A percentile compares a stretch with the other conserved stretches of the same genome.
Conservation (phyloP, 2,888 invertebrate species). For the Phymatocera aterrima region DNA sequence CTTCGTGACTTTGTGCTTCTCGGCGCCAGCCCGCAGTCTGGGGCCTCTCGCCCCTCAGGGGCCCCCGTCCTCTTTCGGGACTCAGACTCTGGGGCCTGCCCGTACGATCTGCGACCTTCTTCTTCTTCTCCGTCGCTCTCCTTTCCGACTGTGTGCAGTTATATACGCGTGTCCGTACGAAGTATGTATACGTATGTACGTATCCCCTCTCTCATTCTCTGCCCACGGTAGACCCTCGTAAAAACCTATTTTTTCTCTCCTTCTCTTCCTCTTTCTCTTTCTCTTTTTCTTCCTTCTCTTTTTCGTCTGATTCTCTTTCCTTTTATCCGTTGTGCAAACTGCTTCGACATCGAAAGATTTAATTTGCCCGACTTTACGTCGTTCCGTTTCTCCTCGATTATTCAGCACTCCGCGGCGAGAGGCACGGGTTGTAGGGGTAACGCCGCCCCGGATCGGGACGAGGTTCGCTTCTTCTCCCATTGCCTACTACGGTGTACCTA, state of each 20-base stretch:
- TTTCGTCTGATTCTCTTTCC: constrained; percentile 42
- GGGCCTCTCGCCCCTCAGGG: constrained; percentile 30
- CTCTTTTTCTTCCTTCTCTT: constrained; percentile 48
- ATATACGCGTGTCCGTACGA: neutral
- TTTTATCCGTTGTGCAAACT: constrained; percentile 52
- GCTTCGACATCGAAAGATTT: constrained; percentile 71
- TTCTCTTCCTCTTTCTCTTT: constrained; percentile 48
- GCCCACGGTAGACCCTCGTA: constrained; percentile 71
- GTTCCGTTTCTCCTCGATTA: constrained; percentile 39
- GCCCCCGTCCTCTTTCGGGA: constrained; percentile 12
- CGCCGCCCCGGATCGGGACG: neutral
- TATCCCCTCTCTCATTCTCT: constrained; percentile 54
- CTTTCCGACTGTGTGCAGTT: neutral
- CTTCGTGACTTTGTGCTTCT: constrained; percentile 64
- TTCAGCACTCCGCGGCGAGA: constrained; percentile 35
- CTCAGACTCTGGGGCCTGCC: constrained; percentile 1
- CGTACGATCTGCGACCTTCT: constrained; percentile 36
- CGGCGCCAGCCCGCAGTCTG: constrained; percentile 60
- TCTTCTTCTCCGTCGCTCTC: neutral
- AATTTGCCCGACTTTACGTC: constrained; percentile 66
- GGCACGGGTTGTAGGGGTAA: neutral
- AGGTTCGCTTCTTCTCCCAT: neutral
- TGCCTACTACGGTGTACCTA: neutral
- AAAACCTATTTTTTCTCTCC: constrained; percentile 63
- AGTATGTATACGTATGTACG: neutral